A percentile compares a stretch with the other conserved stretches of the same genome.
These are phyloP conservation scores for Mesembrinibis cayennensis DNA, from an alignment of 2,113 vertebrate genomes.

Conservation along the genomic window DNA sequence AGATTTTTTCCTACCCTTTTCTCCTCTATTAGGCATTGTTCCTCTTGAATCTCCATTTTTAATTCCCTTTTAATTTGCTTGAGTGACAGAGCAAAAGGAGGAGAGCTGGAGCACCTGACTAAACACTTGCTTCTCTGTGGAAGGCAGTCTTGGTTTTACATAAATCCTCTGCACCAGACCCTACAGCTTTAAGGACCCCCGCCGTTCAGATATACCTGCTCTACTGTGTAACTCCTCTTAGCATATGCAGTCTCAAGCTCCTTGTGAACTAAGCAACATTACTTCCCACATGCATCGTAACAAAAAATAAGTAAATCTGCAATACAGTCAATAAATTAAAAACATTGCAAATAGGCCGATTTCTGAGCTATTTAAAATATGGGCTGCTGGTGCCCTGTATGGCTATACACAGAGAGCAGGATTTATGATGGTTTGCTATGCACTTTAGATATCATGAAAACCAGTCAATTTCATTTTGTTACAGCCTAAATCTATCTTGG, in stretches of 20 bases:
- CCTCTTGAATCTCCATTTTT: not conserved
- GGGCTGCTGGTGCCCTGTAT: not conserved
- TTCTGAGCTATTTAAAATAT: conserved; percentile 31
- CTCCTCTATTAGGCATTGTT: not conserved
- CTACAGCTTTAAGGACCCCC: not conserved
- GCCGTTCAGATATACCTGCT: not conserved
- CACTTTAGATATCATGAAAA: conserved; percentile 40
- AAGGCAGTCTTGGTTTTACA: not conserved
- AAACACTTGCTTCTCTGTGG: not conserved
- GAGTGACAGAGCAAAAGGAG: not conserved
- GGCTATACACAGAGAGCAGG: not conserved
- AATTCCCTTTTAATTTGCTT: not conserved
- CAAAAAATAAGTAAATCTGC: not conserved
- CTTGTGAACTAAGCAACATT: not conserved
- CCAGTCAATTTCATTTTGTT: conserved; percentile 34
- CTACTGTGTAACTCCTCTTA: not conserved
- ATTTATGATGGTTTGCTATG: not conserved
- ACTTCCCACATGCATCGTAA: not conserved
- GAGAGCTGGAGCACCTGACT: not conserved
- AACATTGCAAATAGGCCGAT: not conserved
- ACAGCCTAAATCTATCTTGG: conserved; percentile 6
- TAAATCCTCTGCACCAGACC: not conserved
- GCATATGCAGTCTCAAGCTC: not conserved
- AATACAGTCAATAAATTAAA: not conserved
- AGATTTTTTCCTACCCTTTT: not conserved